Conservation (phyloP, 2,888 invertebrate species). For the Neocrepidodera transversa region DNA sequence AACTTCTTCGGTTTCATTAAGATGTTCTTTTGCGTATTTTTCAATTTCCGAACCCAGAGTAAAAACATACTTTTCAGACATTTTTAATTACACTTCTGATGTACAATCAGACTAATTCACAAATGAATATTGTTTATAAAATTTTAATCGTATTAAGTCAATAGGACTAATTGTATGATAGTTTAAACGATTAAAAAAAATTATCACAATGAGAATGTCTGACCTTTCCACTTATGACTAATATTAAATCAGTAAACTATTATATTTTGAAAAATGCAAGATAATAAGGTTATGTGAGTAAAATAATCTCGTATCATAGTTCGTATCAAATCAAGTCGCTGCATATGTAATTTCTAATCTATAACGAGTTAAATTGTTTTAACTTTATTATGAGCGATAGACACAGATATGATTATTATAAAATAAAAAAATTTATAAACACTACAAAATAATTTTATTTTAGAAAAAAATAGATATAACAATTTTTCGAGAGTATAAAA, state of each 20-base stretch:
- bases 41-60: conserved; percentile 42
- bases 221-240: neutral
- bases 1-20: conserved; percentile 53
- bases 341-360: too few relatives aligned
- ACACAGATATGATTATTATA: too few relatives aligned
- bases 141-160: neutral
- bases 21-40: conserved; percentile 45
- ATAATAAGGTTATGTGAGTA: neutral
- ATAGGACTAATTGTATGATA: neutral
- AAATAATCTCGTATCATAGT: neutral
- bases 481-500: too few relatives aligned
- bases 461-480: too few relatives aligned
- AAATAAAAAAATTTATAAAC: too few relatives aligned
- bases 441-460: too few relatives aligned
- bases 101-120: neutral
- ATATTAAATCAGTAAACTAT: neutral
- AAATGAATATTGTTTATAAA: neutral
- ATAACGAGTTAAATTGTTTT: too few relatives aligned
- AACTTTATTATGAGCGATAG: too few relatives aligned
- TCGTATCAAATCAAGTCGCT: too few relatives aligned
- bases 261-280: neutral
- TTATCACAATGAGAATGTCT: neutral
- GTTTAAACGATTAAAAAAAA: neutral
- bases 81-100: neutral
- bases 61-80: conserved; percentile 14